A percentile compares a stretch with the other conserved stretches of the same genome.
Evolutionary conservation across 2,797 vertebrate species (phyloP).

Genomic region (Lagodon rhomboides): DNA sequence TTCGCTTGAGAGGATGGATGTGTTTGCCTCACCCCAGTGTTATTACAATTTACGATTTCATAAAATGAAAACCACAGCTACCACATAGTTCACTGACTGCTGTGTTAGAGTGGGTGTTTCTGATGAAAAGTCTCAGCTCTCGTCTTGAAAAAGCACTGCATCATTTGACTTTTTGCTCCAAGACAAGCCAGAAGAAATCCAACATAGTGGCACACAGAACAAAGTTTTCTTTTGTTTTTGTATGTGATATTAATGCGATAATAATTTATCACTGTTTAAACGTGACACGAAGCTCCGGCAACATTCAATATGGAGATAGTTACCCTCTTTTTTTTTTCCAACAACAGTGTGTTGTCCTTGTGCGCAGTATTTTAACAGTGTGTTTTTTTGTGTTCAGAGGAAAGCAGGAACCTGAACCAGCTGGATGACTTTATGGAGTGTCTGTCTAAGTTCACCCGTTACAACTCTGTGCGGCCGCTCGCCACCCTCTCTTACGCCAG

Average conservation of each 20-base stretch:
- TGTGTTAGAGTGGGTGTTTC: slow-evolving; percentile 5
- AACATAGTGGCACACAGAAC: neutral
- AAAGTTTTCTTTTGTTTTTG: neutral
- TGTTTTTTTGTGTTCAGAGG: slow-evolving; percentile 84
- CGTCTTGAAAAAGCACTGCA: neutral
- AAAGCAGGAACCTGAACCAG: slow-evolving; percentile 95
- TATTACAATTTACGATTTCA: slow-evolving; percentile 3
- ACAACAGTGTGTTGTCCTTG: neutral
- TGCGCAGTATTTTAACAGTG: neutral
- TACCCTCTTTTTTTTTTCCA: neutral
- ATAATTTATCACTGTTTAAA: neutral
- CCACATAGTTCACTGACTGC: neutral
- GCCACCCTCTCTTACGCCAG: slow-evolving; percentile 98
- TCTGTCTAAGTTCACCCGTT: slow-evolving; percentile 97
- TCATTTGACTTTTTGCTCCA: neutral
- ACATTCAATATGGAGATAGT: neutral
- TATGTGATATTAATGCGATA: neutral
- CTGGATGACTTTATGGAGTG: slow-evolving; percentile 99
- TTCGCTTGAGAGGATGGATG: neutral
- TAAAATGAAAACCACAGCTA: neutral
- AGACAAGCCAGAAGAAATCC: neutral
- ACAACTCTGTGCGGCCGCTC: slow-evolving; percentile 96
- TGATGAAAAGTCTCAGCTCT: neutral
- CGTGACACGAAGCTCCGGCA: neutral
- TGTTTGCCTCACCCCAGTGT: neutral